Evolutionary conservation across 2,113 vertebrate genomes (phyloP), one percentile per base, ranked within the genome.

Genomic region (Procapra przewalskii): DNA sequence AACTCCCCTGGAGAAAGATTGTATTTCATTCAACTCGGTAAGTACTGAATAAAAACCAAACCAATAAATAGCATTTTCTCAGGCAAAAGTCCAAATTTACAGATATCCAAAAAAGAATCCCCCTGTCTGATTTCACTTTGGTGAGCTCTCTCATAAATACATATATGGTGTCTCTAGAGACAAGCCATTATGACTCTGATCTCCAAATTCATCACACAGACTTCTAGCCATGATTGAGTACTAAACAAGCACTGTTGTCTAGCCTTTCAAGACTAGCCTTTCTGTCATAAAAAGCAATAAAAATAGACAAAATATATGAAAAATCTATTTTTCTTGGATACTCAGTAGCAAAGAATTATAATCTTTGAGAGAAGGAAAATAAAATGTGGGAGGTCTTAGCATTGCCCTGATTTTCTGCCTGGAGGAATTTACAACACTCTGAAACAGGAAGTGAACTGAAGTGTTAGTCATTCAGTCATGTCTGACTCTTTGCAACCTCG

Each of bases 61-160:
- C 43, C 29, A 95, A 93, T 59, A 87, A 90, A 43, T 95, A 96
- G 16, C 43, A 90, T 87, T 96, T 97, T 62, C 94, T 93, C 36
- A 83, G 60, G 60, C 57, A 97, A 83, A 93, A 87, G 45, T 83
- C 2, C 27, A 91, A 93, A 91, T 19, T 43, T 92, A 80, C 2
- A 97, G 48, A 57, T 19, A 43, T 48, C 12, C 19, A 87, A 55
- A 97, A 90, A 62, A 95, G 19, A 17, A 92, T 27, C 36, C 31
- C 11, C 2, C 75, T 86, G 14, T 75, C 57, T 91, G 67, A 85
- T 60, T 88, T 90, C 15, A 84, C 33, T 59, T 87, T 57, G 59
- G 31, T 84, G 19, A 33, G 9, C 31, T 88, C 14, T 95, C 36
- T 33, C 45, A 40, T 36, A 81, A 3, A 55, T n/a, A 59, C 88